Conservation (phyloP, 2,797 vertebrate genomes). For the Bradypus variegatus region DNA sequence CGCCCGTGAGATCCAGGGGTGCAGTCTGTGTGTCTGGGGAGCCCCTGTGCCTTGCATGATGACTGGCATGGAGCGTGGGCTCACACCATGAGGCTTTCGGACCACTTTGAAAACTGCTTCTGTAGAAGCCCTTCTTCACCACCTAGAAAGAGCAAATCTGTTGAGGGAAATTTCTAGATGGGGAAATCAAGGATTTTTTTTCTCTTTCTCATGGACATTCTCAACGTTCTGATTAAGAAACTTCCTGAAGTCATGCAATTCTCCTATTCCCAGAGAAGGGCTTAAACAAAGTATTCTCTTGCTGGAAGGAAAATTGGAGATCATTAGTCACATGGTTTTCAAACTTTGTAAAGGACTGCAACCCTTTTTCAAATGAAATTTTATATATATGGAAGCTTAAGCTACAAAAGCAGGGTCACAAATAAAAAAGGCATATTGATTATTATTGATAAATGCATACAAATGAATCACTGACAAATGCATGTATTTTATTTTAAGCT, state of each 20-base stretch:
- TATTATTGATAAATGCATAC: slow-evolving; percentile 1
- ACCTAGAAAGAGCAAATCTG: background rate
- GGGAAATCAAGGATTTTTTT: background rate
- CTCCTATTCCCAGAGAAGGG: slow-evolving; percentile 46
- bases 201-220: slow-evolving; percentile 37
- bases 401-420: background rate
- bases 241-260: slow-evolving; percentile 38
- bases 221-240: slow-evolving; percentile 25
- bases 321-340: slow-evolving; percentile 56
- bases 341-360: slow-evolving; percentile 37
- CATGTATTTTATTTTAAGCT: background rate
- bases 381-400: slow-evolving; percentile 37
- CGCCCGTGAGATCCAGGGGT: rapidly evolving
- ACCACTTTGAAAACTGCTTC: background rate
- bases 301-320: slow-evolving; percentile 57
- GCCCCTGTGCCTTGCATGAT: background rate
- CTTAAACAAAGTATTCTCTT: slow-evolving; percentile 54
- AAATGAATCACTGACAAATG: background rate
- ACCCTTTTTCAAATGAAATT: slow-evolving; percentile 44
- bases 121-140: background rate
- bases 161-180: background rate
- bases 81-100: background rate
- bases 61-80: background rate
- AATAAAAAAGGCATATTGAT: slow-evolving; percentile 7
- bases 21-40: background rate